Conservation (phyloP, 2,888 invertebrate species). For the Athrips mouffetella region DNA sequence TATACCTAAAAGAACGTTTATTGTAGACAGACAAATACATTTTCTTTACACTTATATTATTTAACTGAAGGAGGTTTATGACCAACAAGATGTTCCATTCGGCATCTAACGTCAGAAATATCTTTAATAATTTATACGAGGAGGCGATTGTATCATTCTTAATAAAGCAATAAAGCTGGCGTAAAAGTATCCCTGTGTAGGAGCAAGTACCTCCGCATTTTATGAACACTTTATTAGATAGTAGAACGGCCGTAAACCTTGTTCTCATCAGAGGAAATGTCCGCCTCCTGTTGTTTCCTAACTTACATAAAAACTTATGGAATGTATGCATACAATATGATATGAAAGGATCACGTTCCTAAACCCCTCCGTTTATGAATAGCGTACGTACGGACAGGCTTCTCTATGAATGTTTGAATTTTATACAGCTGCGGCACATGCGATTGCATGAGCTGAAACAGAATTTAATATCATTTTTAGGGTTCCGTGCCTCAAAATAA, state of each 20-base stretch:
- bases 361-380: background rate
- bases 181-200: constrained; percentile 39
- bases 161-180: constrained; percentile 37
- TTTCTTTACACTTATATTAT: background rate
- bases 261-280: constrained; percentile 48
- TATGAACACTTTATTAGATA: constrained; percentile 59
- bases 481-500: too few species aligned
- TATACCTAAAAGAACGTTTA: too few species aligned
- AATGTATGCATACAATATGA: background rate
- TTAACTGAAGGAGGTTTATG: too few species aligned
- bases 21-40: too few species aligned
- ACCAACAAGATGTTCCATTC: background rate
- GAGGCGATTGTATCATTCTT: constrained; percentile 16
- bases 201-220: constrained; percentile 43
- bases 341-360: background rate
- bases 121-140: constrained; percentile 4
- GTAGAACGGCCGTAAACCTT: constrained; percentile 51
- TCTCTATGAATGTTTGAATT: background rate
- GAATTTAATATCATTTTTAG: constrained; percentile 9
- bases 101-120: background rate
- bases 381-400: background rate
- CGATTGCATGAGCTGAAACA: constrained; percentile 2
- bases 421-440: background rate
- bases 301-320: constrained; percentile 7
- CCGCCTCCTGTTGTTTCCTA: constrained; percentile 31